Percentiles rank a stretch among this genome's conserved stretches.
Conservation (phyloP, 2,888 invertebrate species). For the Sminthurinus aureus region DNA sequence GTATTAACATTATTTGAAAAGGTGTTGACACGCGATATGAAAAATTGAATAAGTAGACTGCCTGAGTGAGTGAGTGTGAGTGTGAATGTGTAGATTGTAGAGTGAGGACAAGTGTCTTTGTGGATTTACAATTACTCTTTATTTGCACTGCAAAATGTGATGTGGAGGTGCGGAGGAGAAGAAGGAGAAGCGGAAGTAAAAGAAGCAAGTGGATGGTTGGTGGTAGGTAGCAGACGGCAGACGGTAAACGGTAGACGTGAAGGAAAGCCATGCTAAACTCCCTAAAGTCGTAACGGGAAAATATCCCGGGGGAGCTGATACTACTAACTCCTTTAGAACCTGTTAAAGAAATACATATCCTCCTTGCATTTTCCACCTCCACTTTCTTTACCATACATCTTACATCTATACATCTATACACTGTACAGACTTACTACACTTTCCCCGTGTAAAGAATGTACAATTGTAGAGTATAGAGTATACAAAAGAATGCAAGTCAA, state of each 20-base stretch:
- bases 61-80: background rate
- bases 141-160: conserved; percentile 48
- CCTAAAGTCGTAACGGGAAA: conserved; percentile 55
- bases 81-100: background rate
- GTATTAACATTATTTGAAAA: conserved; percentile 54
- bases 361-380: conserved; percentile 6
- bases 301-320: conserved; percentile 54
- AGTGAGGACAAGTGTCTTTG: conserved; percentile 48
- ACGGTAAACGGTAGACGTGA: background rate
- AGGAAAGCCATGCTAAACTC: conserved; percentile 45
- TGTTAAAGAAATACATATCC: conserved; percentile 45
- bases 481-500: conserved; percentile 44
- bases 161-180: conserved; percentile 11
- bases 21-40: conserved; percentile 59
- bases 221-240: background rate
- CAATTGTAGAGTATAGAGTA: background rate
- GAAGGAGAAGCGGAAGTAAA: background rate
- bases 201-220: conserved; percentile 20
- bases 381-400: background rate
- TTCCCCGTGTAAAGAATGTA: background rate
- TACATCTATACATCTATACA: too few relatives aligned
- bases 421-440: background rate
- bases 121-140: conserved; percentile 60
- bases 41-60: conserved; percentile 52
- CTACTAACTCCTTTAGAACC: conserved; percentile 53